Conservation (phyloP, 2,888 invertebrate genomes). For the Stegophylla sp. region DNA sequence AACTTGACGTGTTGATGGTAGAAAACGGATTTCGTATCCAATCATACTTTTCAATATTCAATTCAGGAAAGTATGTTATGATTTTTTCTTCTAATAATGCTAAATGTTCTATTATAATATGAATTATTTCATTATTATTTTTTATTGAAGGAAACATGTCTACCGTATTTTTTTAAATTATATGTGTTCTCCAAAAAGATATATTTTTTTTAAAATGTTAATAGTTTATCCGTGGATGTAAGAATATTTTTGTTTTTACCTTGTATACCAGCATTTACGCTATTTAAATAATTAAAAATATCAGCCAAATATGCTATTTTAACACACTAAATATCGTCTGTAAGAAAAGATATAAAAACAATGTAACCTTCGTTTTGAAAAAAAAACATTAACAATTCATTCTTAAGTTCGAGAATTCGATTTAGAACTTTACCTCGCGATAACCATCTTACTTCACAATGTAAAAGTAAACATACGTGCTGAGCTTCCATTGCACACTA, state of each 20-base stretch:
- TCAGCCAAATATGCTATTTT: slow-evolving; percentile 24
- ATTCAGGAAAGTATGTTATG: no score
- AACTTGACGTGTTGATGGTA: slow-evolving; percentile 1
- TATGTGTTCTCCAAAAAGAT: slow-evolving; percentile 6
- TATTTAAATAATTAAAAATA: slow-evolving; percentile 27
- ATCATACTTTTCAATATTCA: no score
- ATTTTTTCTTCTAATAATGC: no score
- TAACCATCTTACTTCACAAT: slow-evolving; percentile 25
- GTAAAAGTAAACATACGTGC: slow-evolving; percentile 26
- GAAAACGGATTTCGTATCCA: no score
- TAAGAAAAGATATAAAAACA: slow-evolving; percentile 15
- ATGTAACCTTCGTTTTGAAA: slow-evolving; percentile 12
- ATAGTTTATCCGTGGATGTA: no score
- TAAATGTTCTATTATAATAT: not conserved
- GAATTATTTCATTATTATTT: slow-evolving; percentile 24
- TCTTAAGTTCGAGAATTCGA: slow-evolving; percentile 17
- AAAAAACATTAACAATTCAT: slow-evolving; percentile 30
- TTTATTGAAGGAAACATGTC: slow-evolving; percentile 15
- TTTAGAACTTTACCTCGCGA: slow-evolving; percentile 14
- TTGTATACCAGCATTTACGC: slow-evolving; percentile 10
- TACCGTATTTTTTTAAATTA: slow-evolving; percentile 17
- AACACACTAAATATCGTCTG: slow-evolving; percentile 16
- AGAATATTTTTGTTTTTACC: not conserved
- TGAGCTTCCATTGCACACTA: slow-evolving; percentile 19
- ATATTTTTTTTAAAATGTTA: slow-evolving; percentile 2